Percentiles rank a stretch among this genome's conserved stretches.
Conservation (phyloP, 2,113 vertebrate species). For the Salvelinus fontinalis region DNA sequence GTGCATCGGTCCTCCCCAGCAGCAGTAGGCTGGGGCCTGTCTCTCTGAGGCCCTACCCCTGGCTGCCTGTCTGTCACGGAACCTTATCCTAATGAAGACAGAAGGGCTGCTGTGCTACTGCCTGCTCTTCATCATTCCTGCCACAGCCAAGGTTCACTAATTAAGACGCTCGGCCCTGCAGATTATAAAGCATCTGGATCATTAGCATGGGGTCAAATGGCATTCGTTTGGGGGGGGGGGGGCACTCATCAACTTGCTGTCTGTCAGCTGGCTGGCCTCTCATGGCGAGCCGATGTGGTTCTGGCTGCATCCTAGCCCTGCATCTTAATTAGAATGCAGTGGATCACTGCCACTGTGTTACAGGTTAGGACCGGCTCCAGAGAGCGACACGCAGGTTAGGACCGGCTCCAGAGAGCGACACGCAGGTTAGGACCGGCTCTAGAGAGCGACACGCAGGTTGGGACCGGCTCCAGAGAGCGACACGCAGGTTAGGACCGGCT, state of each 20-base stretch:
- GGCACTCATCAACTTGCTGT: constrained; percentile 43
- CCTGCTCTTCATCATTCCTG: constrained; percentile 52
- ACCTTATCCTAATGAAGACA: constrained; percentile 52
- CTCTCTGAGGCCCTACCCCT: background rate
- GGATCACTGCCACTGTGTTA: too few relatives aligned
- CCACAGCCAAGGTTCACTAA: constrained; percentile 60
- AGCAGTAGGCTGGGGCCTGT: too few relatives aligned
- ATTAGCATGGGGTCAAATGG: constrained; percentile 65
- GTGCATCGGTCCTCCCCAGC: too few relatives aligned
- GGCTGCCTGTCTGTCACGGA: constrained; percentile 36
- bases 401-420: too few relatives aligned
- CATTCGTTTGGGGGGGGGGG: constrained; percentile 37
- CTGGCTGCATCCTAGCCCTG: background rate
- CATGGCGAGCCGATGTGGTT: constrained; percentile 4
- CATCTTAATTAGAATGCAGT: too few relatives aligned
- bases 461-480: too few relatives aligned
- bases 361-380: too few relatives aligned
- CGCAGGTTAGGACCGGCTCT: too few relatives aligned
- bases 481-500: too few relatives aligned
- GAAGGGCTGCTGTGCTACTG: constrained; percentile 34
- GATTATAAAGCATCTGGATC: constrained; percentile 68
- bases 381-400: too few relatives aligned
- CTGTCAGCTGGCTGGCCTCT: constrained; percentile 31
- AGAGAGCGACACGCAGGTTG: too few relatives aligned
- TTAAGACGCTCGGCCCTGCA: constrained; percentile 59